A percentile compares a stretch with the other conserved stretches of the same genome.
phyloP scores from a whole-genome alignment of 1,140 invertebrate species.

The Zophobas atratus region DNA sequence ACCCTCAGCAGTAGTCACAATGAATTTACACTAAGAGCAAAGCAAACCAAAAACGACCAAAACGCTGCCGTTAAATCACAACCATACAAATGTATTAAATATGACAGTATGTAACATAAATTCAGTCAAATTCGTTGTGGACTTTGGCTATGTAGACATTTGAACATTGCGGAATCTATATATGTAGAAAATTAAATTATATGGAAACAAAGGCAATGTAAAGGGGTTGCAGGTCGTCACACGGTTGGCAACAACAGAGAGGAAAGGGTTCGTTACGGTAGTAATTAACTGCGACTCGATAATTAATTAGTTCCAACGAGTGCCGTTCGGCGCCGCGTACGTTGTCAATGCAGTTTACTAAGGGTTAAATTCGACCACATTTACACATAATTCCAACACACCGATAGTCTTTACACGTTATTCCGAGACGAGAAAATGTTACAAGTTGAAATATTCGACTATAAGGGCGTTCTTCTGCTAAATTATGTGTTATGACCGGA shows the following conservation, averaged over 20 bases:
- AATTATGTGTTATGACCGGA: conserved; percentile 18
- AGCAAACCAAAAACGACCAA: too few relatives aligned
- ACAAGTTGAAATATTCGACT: conserved; percentile 55
- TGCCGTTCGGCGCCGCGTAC: conserved; percentile 61
- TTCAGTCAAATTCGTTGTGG: not conserved
- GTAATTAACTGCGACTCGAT: conserved; percentile 67
- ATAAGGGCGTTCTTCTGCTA: conserved; percentile 48
- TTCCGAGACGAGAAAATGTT: conserved; percentile 18
- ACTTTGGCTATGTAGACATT: conserved; percentile 37
- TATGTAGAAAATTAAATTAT: conserved; percentile 64
- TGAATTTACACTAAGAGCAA: too few relatives aligned
- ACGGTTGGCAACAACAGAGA: conserved; percentile 55
- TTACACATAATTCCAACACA: conserved; percentile 33
- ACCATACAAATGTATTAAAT: too few relatives aligned
- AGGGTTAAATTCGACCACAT: conserved; percentile 50
- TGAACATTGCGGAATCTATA: conserved; percentile 56
- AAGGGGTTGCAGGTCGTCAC: conserved; percentile 52
- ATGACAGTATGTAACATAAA: too few relatives aligned
- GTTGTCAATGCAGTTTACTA: conserved; percentile 43
- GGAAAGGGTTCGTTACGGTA: conserved; percentile 60
- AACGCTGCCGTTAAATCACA: too few relatives aligned
- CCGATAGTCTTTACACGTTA: conserved; percentile 21
- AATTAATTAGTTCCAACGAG: conserved; percentile 67
- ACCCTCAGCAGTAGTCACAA: too few relatives aligned
- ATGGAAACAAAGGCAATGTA: conserved; percentile 60